Conservation (phyloP, 1,140 invertebrate species). For the Lordiphosa mommai region DNA sequence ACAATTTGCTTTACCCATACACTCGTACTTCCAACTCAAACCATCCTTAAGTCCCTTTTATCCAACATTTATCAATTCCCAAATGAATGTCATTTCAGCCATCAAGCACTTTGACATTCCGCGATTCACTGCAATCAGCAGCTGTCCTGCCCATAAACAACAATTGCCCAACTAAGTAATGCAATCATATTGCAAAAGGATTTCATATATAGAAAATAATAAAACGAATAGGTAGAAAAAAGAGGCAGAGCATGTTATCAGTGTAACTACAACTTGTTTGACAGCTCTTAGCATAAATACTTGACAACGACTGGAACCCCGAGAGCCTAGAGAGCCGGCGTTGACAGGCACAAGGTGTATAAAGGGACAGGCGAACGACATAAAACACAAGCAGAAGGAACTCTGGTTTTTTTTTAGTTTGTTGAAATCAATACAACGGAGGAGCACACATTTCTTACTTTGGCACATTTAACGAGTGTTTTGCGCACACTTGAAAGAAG, state of each 20-base stretch:
- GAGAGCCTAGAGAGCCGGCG: slow-evolving; percentile 15
- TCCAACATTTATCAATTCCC: slow-evolving; percentile 29
- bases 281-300: slow-evolving; percentile 78
- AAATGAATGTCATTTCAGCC: slow-evolving; percentile 21
- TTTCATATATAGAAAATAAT: slow-evolving; percentile 14
- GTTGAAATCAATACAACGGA: slow-evolving; percentile 64
- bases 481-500: slow-evolving; percentile 58
- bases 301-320: slow-evolving; percentile 40
- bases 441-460: slow-evolving; percentile 59
- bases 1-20: no score
- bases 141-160: slow-evolving; percentile 3
- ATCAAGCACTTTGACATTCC: slow-evolving; percentile 4
- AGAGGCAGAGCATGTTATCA: slow-evolving; percentile 53
- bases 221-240: background rate
- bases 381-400: slow-evolving; percentile 45
- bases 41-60: no score
- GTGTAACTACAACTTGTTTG: slow-evolving; percentile 76
- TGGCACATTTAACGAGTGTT: slow-evolving; percentile 76
- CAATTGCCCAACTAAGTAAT: slow-evolving; percentile 44
- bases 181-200: slow-evolving; percentile 50
- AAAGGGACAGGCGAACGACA: slow-evolving; percentile 56
- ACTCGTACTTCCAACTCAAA: no score
- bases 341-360: slow-evolving; percentile 60
- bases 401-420: slow-evolving; percentile 1
- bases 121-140: slow-evolving; percentile 10